Conservation (phyloP, 2,888 invertebrate genomes). For the Erebia epiphron region DNA sequence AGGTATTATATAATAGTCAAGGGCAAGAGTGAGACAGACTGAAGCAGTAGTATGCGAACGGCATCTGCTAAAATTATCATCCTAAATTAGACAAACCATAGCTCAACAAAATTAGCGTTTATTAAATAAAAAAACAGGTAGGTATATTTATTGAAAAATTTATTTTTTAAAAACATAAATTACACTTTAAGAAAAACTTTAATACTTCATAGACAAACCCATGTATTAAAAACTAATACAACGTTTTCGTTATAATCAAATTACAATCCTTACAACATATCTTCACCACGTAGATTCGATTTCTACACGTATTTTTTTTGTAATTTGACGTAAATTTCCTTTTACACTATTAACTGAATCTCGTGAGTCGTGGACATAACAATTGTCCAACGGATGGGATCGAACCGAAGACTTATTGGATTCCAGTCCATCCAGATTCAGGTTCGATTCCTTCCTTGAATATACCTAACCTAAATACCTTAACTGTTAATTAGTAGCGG, state of each 20-base stretch:
- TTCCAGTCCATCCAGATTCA: not conserved
- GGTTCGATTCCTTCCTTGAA: not conserved
- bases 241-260: not conserved
- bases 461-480: not conserved
- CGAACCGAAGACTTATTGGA: not conserved
- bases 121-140: not conserved
- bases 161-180: slow-evolving; percentile 15
- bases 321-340: not conserved
- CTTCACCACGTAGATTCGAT: slow-evolving; percentile 5
- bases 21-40: too few species aligned
- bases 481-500: not conserved
- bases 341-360: not conserved
- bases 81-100: too few species aligned
- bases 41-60: too few species aligned
- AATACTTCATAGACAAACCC: slow-evolving; percentile 12
- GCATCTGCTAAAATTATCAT: too few species aligned
- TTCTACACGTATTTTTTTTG: not conserved
- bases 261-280: not conserved
- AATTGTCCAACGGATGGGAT: not conserved
- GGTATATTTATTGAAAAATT: not conserved
- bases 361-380: not conserved
- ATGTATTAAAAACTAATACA: slow-evolving; percentile 4
- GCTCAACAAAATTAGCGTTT: too few species aligned
- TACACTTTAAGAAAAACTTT: slow-evolving; percentile 19
- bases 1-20: too few species aligned